Conservation (phyloP, 2,888 invertebrate species). For the Phragmatobia fuliginosa region DNA sequence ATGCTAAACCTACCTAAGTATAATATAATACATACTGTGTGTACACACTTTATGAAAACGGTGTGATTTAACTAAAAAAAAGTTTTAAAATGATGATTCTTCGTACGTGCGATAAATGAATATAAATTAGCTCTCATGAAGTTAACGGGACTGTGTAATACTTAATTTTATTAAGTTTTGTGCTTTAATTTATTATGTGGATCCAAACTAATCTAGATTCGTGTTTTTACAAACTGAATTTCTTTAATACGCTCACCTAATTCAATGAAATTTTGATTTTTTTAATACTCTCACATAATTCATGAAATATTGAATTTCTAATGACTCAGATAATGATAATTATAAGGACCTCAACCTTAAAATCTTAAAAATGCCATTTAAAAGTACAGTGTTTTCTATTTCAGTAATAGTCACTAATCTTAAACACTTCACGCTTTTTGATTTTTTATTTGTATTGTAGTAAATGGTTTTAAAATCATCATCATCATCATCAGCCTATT, state of each 20-base stretch:
- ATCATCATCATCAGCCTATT: too few relatives aligned
- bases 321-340: background rate
- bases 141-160: constrained; percentile 8
- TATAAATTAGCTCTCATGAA: background rate
- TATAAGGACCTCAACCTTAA: background rate
- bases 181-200: background rate
- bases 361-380: background rate
- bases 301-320: background rate
- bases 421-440: background rate
- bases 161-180: background rate
- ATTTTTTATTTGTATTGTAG: background rate
- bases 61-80: background rate
- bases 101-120: background rate
- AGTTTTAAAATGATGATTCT: background rate
- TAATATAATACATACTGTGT: background rate
- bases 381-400: background rate
- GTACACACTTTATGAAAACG: background rate
- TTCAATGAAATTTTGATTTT: too few relatives aligned
- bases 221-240: background rate
- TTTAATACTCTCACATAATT: too few relatives aligned
- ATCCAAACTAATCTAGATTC: background rate
- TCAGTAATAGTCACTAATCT: background rate
- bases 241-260: background rate
- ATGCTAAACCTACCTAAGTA: constrained; percentile 1
- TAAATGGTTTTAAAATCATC: background rate